These are phyloP conservation scores for Pelusios castaneus DNA, from an alignment of 2,113 vertebrate species.

Conservation along the genomic window DNA sequence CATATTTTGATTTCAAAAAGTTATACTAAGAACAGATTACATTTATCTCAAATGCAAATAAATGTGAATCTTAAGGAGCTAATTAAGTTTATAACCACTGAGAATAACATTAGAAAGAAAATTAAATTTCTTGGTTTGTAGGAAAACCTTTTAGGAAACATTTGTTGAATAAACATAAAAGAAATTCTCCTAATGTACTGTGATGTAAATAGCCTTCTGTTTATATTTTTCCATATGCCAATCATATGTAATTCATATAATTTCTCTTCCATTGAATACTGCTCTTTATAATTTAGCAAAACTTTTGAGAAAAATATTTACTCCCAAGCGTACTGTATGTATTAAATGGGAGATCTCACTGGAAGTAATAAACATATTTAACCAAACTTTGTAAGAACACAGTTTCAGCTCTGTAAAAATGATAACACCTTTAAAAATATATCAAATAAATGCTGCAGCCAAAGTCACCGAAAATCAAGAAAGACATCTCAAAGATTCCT, in stretches of 20 bases:
- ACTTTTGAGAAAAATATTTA: slow-evolving; percentile 31
- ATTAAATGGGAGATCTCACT: background rate
- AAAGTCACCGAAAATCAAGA: background rate
- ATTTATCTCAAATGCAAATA: slow-evolving; percentile 77
- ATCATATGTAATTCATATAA: slow-evolving; percentile 33
- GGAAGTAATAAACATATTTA: background rate
- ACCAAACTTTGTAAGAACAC: slow-evolving; percentile 4
- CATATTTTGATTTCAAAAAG: slow-evolving; percentile 80
- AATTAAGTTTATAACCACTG: slow-evolving; percentile 79
- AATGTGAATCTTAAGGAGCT: slow-evolving; percentile 72
- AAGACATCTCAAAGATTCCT: background rate
- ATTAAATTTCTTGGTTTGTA: slow-evolving; percentile 78
- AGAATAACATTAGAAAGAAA: slow-evolving; percentile 78
- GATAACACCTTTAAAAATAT: background rate
- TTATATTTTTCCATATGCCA: slow-evolving; percentile 63
- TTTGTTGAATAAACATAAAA: slow-evolving; percentile 76
- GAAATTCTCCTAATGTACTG: slow-evolving; percentile 53
- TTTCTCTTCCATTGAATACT: slow-evolving; percentile 38
- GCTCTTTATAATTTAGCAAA: background rate
- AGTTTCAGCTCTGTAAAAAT: background rate
- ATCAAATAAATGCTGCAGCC: slow-evolving; percentile 3
- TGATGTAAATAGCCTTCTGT: slow-evolving; percentile 45
- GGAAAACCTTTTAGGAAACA: slow-evolving; percentile 75
- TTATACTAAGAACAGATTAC: slow-evolving; percentile 72
- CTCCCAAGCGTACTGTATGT: background rate